Evolutionary conservation across 2,888 invertebrate genomes (phyloP), one percentile per base, ranked within the genome.

Genomic region (Tholera decimalis): DNA sequence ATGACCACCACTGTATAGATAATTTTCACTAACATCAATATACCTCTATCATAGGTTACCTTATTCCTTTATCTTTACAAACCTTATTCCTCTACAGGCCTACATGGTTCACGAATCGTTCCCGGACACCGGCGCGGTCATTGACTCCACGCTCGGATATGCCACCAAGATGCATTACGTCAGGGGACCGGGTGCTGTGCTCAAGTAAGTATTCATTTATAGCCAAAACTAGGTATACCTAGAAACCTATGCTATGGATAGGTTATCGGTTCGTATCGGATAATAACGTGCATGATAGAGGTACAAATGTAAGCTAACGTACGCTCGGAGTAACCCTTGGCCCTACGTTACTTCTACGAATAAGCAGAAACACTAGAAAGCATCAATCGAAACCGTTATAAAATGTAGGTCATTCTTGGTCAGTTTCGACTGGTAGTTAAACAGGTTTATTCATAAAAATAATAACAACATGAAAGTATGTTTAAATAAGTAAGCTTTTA

Each of bases 41-140:
- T n/a, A n/a, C n/a, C n/a, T n/a, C n/a, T n/a, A n/a, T n/a, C n/a
- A n/a, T n/a, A n/a, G 20, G 13, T 28, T 26, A 0, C 26, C 39
- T 41, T 28, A 3, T 28, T 3, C 22, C 24, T 24, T 3, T n/a
- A 1, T 26, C 15, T 15, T 11, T 33, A 9, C 28, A 43, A 37
- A 26, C 11, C 8, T 7, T 9, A 13, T 50, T 54, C 46, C 0
- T 41, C 13, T n/a, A 82, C 90, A 88, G 95, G 97, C 96, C 0
- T 99, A 98, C 96, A 95, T 99, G 89, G 98, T 98, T 73, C 99
- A 99, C 90, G 99, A 99, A 84, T 96, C 97, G 9, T 99, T 98
- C 91, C 89, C 96, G 7, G 99, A 98, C 65, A 98, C 96, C 81
- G 98, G 98, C 5, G 93, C 96, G 0, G 96, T 98, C 20, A 97